Evolutionary conservation across 2,888 invertebrate species (phyloP).

Genomic region (Hirtodrosophila confusa): DNA sequence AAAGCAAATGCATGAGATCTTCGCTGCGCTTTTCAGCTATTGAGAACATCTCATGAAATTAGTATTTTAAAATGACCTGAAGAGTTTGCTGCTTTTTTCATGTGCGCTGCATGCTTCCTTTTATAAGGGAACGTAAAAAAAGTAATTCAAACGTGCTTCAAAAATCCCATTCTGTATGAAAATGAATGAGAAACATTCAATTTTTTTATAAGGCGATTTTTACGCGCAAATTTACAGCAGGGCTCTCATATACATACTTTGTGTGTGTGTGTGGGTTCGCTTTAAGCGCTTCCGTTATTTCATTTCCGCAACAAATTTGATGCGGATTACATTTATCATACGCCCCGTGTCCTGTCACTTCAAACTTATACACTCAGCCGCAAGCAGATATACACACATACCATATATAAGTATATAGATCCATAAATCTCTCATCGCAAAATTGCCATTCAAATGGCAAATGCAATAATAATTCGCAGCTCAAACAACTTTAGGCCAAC

Average conservation of each 20-base stretch:
- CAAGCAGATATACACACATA: conserved; percentile 2
- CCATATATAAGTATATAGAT: neutral
- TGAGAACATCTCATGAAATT: neutral
- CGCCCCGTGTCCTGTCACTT: conserved; percentile 43
- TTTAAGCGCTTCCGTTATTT: conserved; percentile 55
- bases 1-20: no score
- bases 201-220: neutral
- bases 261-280: conserved; percentile 1
- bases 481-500: conserved; percentile 45
- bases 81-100: no score
- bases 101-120: no score
- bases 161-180: no score
- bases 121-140: no score
- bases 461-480: conserved; percentile 71
- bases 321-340: conserved; percentile 67
- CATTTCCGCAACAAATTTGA: conserved; percentile 62
- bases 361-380: conserved; percentile 9
- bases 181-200: neutral
- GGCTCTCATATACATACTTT: no score
- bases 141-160: no score
- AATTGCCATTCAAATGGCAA: conserved; percentile 57
- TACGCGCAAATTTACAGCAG: neutral
- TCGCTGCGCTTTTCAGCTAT: no score
- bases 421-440: conserved; percentile 42
- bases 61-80: no score